Percentiles rank a stretch among this genome's conserved stretches.
phyloP scores from a whole-genome alignment of 2,888 invertebrate genomes.

The Rutpela maculata region DNA sequence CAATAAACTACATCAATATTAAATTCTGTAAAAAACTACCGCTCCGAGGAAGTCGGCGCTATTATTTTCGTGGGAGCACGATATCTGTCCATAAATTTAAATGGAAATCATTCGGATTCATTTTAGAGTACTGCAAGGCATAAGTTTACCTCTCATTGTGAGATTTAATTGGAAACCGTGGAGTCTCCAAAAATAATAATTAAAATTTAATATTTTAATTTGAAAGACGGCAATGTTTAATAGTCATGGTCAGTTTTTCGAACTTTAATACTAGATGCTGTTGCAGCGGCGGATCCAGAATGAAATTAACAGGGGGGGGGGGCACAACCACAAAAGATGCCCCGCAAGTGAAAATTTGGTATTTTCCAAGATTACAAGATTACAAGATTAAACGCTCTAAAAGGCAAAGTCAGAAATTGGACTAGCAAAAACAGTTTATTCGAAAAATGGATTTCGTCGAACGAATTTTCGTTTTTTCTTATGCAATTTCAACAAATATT shows the following conservation, averaged over 20 bases:
- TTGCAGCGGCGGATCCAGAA: no score
- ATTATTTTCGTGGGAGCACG: not conserved
- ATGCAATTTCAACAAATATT: no score
- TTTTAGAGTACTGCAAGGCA: not conserved
- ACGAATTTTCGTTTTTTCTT: no score
- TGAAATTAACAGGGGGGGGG: no score
- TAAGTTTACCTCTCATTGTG: not conserved
- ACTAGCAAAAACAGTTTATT: no score
- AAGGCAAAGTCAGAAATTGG: no score
- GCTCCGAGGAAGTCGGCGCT: not conserved
- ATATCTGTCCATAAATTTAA: not conserved
- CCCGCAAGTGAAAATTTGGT: no score
- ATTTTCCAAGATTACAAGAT: no score
- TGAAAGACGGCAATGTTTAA: not conserved
- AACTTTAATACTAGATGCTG: no score
- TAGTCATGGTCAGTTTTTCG: not conserved
- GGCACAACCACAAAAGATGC: no score
- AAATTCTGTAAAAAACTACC: conserved; percentile 8
- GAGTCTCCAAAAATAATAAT: not conserved
- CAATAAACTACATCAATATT: conserved; percentile 34
- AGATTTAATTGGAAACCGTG: not conserved
- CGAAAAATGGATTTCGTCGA: no score
- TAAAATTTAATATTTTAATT: not conserved
- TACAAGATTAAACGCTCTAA: no score
- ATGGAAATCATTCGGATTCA: not conserved